Conservation (phyloP, 2,797 vertebrate species). For the Coilia nasus region DNA sequence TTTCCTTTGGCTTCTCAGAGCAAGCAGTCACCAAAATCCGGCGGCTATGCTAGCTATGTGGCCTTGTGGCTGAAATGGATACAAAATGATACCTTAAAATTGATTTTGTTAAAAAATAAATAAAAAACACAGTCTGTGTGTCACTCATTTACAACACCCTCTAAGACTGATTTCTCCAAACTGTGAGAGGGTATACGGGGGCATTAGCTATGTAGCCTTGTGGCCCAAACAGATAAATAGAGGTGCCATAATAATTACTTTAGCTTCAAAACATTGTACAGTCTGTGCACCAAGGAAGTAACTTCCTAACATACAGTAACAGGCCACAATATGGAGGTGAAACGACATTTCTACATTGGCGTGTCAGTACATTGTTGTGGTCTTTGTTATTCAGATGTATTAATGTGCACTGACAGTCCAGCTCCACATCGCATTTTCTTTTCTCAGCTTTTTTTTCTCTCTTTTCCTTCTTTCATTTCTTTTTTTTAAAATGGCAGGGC, state of each 20-base stretch:
- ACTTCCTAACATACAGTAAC: background rate
- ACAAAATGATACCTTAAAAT: no score
- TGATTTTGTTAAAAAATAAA: no score
- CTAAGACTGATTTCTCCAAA: no score
- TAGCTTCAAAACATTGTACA: background rate
- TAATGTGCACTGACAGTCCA: background rate
- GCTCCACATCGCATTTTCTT: slow-evolving; percentile 30
- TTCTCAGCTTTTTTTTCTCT: background rate
- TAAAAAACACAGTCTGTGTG: no score
- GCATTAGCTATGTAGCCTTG: background rate
- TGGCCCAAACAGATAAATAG: background rate
- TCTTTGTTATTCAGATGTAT: background rate
- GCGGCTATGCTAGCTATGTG: no score
- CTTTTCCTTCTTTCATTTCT: no score
- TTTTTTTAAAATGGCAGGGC: background rate
- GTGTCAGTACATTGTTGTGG: background rate
- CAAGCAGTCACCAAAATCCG: background rate
- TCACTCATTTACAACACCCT: no score
- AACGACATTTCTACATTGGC: background rate
- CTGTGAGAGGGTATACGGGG: background rate
- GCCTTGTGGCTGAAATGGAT: no score
- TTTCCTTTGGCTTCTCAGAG: background rate
- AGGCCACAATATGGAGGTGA: background rate
- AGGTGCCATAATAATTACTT: background rate
- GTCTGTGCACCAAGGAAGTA: background rate